phyloP scores from a whole-genome alignment of 2,113 vertebrate species.

The Oryzias celebensis region DNA sequence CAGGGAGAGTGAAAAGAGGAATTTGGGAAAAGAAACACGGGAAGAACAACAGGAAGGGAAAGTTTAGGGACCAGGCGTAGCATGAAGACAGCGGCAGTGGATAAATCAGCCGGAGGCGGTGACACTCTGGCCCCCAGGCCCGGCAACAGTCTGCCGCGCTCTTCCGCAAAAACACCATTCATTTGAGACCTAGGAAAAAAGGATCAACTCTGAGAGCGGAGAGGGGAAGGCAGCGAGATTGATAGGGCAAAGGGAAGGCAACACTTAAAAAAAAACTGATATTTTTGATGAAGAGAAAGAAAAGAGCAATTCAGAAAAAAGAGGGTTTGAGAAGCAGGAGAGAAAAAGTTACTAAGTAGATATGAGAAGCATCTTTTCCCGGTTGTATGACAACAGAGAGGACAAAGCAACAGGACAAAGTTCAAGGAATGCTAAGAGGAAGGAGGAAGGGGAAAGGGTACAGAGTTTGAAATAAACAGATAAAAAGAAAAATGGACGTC shows the following conservation, averaged over 20 bases:
- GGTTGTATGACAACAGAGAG: conserved; percentile 18
- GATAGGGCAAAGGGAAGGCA: conserved; percentile 21
- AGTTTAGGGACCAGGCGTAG: conserved; percentile 73
- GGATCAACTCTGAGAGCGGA: conserved; percentile 24
- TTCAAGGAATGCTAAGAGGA: conserved; percentile 60
- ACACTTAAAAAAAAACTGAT: conserved; percentile 30
- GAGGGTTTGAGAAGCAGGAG: conserved; percentile 8
- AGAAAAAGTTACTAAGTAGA: not conserved
- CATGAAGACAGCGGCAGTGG: conserved; percentile 75
- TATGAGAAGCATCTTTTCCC: not conserved
- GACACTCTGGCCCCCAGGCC: conserved; percentile 63
- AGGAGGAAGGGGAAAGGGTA: conserved; percentile 60
- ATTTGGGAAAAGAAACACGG: conserved; percentile 75
- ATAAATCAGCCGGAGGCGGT: conserved; percentile 75
- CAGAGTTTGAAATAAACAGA: conserved; percentile 65
- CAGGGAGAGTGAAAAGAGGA: conserved; percentile 59
- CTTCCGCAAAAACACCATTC: conserved; percentile 80
- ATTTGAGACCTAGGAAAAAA: conserved; percentile 46
- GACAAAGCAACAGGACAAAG: conserved; percentile 52
- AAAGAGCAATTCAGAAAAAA: not conserved
- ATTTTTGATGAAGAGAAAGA: conserved; percentile 11
- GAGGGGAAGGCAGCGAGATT: conserved; percentile 23
- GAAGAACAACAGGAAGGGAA: conserved; percentile 82
- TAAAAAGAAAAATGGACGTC: conserved; percentile 55
- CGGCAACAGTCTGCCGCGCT: conserved; percentile 49